These are phyloP conservation scores for Cheilosia vulpina DNA, from an alignment of 2,888 invertebrate genomes.

Conservation along the genomic window DNA sequence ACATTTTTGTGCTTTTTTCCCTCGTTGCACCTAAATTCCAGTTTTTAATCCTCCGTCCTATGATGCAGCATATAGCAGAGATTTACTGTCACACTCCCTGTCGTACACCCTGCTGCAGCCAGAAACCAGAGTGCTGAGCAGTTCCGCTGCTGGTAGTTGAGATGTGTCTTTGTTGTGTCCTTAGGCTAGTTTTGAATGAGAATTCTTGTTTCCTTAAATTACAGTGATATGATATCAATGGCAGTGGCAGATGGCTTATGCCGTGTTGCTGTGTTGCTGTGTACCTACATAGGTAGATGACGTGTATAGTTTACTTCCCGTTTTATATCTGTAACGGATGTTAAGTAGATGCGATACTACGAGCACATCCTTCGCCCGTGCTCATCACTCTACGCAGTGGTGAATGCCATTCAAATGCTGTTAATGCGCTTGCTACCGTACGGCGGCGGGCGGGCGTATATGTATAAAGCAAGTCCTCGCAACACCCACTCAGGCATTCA, in stretches of 20 bases:
- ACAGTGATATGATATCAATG: conserved; percentile 75
- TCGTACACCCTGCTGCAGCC: conserved; percentile 52
- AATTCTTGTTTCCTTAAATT: conserved; percentile 75
- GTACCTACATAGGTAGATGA: conserved; percentile 20
- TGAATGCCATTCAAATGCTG: conserved; percentile 71
- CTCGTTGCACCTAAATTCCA: conserved; percentile 70
- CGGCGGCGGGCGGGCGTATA: too few relatives aligned
- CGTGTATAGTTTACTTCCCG: conserved; percentile 68
- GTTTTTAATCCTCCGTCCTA: conserved; percentile 73
- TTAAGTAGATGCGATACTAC: conserved; percentile 64
- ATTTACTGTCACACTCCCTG: conserved; percentile 65
- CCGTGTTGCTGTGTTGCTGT: conserved; percentile 57
- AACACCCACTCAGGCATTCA: background rate
- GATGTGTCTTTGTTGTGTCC: conserved; percentile 71
- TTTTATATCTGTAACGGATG: conserved; percentile 73
- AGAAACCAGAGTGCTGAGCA: conserved; percentile 53
- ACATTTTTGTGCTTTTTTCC: conserved; percentile 49
- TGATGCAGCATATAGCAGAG: conserved; percentile 67
- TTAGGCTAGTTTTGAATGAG: conserved; percentile 74
- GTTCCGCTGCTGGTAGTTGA: conserved; percentile 63
- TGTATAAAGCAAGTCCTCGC: conserved; percentile 17
- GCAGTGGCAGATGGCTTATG: conserved; percentile 59
- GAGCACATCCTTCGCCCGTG: conserved; percentile 50
- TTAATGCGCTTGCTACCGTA: conserved; percentile 58
- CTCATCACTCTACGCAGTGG: conserved; percentile 72